Evolutionary conservation across 2,888 invertebrate genomes (phyloP), one percentile per base, ranked within the genome.

Genomic region (Aphodius sticticus): DNA sequence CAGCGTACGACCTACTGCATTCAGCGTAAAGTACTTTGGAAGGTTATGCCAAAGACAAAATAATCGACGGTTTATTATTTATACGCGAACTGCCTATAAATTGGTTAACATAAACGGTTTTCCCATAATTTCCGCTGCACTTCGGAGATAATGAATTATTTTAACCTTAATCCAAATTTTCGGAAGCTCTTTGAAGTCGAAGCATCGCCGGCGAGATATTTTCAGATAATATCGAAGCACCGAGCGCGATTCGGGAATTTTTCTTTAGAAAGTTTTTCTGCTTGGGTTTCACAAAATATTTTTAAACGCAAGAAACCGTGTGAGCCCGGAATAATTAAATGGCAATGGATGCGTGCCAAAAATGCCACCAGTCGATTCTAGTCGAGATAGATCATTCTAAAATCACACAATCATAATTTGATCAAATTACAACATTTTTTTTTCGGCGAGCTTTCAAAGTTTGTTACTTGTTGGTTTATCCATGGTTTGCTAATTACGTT

Each of bases 281-380:
- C 72, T 36, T 36, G 16, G 35, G 72, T 74, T 74, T 36, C 37
- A 36, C 35, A 35, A 37, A 16, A 74, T 74, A 74, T 74, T 74
- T 74, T 74, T 74, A 74, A 74, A 35, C 74, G 36, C n/a, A 53
- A 53, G 53, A 53, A 53, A 53, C 53, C 53, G 53, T 53, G 53
- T 74, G 35, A 35, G n/a, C 35, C 36, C 35, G 74, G 37, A 74
- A 74, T 74, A 74, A 74, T 74, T 74, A 74, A 74, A 74, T 74
- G 37, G 35, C 36, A 37, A 35, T 74, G 74, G 74, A 9, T 0
- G 12, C 74, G 7, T 74, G 74, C 74, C 74, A 74, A 74, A 37
- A 74, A 74, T 74, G 74, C 36, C 6, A 53, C 53, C 53, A 53
- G 9, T 53, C 53, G 53, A 53, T 53, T 53, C 53, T 53, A 53